These are phyloP conservation scores for Caenorhabditis angaria DNA, from an alignment of 2,888 invertebrate species.

Conservation along the genomic window DNA sequence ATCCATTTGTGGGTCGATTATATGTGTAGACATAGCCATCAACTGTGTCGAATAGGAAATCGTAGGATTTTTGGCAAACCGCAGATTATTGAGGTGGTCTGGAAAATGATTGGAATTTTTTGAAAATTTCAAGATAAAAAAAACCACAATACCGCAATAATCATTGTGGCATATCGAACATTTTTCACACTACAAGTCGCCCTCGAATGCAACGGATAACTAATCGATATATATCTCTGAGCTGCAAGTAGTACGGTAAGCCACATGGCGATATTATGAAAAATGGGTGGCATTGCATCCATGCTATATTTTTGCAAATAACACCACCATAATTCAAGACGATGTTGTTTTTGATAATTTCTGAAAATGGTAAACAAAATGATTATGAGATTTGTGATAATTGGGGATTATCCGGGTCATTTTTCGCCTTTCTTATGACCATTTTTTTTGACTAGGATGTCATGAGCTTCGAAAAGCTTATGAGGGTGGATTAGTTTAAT, in stretches of 20 bases:
- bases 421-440: background rate
- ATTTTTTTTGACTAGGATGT: background rate
- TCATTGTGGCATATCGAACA: slow-evolving; percentile 79
- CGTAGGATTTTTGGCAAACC: slow-evolving; percentile 86
- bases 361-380: slow-evolving; percentile 50
- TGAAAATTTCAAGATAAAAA: too few species aligned
- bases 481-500: background rate
- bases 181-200: slow-evolving; percentile 80
- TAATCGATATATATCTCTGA: slow-evolving; percentile 90
- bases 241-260: slow-evolving; percentile 88
- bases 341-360: slow-evolving; percentile 49
- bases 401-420: background rate
- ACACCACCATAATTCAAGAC: slow-evolving; percentile 69
- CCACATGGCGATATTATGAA: slow-evolving; percentile 94
- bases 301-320: slow-evolving; percentile 69
- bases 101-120: slow-evolving; percentile 2
- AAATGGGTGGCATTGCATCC: slow-evolving; percentile 78
- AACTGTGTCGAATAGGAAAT: slow-evolving; percentile 78
- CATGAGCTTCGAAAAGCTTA: background rate
- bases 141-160: slow-evolving; percentile 81
- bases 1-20: background rate
- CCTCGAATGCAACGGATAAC: slow-evolving; percentile 87
- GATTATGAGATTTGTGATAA: too few species aligned
- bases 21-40: slow-evolving; percentile 77
- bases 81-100: slow-evolving; percentile 80